phyloP scores from a whole-genome alignment of 2,113 vertebrate genomes.

The Takifugu flavidus region DNA sequence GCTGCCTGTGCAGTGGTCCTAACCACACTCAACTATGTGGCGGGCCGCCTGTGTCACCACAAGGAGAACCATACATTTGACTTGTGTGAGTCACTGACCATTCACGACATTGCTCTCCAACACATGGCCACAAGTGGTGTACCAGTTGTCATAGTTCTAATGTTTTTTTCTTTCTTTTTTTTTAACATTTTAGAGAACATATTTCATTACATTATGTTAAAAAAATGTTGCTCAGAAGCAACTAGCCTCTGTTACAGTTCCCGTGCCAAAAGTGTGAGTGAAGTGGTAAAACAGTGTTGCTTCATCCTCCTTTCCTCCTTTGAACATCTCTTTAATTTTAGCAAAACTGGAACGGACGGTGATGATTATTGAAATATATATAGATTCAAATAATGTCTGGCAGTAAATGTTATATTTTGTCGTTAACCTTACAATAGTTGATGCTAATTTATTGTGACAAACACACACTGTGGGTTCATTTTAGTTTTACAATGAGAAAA shows the following conservation, averaged over 20 bases:
- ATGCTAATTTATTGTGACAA: no score
- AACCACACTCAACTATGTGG: constrained; percentile 65
- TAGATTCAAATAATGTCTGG: no score
- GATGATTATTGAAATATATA: neutral
- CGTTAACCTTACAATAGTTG: no score
- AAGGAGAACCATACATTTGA: constrained; percentile 42
- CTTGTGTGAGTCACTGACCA: constrained; percentile 43
- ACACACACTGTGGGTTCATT: no score
- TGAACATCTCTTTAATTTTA: neutral
- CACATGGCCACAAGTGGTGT: constrained; percentile 10
- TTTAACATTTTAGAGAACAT: constrained; percentile 1
- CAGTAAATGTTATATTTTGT: no score
- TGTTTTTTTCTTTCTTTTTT: constrained; percentile 17
- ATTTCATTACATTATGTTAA: neutral
- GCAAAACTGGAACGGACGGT: neutral
- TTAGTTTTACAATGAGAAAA: no score
- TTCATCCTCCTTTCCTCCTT: neutral
- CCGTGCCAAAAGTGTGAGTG: neutral
- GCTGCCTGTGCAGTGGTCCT: constrained; percentile 44
- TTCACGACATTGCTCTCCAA: constrained; percentile 22
- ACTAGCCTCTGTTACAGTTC: neutral
- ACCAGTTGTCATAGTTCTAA: constrained; percentile 14
- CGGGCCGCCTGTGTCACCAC: constrained; percentile 44
- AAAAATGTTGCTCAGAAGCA: no score
- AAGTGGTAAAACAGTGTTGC: neutral